Conservation (phyloP, 1,140 invertebrate genomes). For the Platyscapa corneri region DNA sequence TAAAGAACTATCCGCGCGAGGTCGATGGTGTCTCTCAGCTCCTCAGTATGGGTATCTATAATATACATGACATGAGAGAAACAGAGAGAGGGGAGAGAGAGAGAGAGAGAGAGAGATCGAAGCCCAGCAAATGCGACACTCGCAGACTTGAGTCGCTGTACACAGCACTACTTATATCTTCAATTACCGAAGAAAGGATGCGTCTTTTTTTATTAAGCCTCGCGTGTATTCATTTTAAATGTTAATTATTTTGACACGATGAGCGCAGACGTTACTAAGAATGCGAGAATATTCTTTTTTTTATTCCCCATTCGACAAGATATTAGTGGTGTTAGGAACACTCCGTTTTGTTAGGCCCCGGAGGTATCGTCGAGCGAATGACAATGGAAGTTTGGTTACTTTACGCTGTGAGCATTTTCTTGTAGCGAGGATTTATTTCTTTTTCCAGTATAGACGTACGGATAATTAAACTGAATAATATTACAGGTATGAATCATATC, state of each 20-base stretch:
- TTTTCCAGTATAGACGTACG: neutral
- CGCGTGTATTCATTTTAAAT: slow-evolving; percentile 6
- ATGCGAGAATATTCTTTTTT: neutral
- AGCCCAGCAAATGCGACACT: neutral
- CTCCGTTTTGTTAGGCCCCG: neutral
- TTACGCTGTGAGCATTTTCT: neutral
- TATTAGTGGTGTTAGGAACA: neutral
- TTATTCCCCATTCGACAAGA: neutral
- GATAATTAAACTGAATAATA: slow-evolving; percentile 36
- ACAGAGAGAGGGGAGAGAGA: neutral
- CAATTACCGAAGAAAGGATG: slow-evolving; percentile 44
- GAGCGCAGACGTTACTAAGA: neutral
- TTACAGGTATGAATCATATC: slow-evolving; percentile 20
- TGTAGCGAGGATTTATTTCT: neutral
- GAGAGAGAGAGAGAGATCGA: neutral
- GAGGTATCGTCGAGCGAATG: neutral
- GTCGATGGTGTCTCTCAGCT: neutral
- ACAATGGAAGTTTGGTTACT: slow-evolving; percentile 1
- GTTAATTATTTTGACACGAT: slow-evolving; percentile 39
- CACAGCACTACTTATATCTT: slow-evolving; percentile 5
- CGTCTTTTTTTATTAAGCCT: slow-evolving; percentile 21
- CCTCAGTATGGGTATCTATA: neutral
- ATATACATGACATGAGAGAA: no score
- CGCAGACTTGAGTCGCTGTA: neutral
- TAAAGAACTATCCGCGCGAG: slow-evolving; percentile 1